phyloP scores from a whole-genome alignment of 2,797 vertebrate species.

The Xyrichtys novacula region DNA sequence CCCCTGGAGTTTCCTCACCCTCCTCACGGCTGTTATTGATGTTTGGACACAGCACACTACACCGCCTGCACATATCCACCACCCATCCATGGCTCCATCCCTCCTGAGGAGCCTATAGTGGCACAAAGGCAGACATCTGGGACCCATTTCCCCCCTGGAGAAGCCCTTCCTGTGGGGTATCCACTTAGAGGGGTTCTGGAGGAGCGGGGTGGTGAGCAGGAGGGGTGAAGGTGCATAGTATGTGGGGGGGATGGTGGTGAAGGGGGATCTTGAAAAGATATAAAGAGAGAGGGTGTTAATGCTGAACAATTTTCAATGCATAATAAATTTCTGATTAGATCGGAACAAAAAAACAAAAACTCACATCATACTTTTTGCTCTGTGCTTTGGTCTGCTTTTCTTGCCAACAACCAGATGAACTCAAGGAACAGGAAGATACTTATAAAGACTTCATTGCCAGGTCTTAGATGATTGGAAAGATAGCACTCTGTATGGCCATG shows the following conservation, averaged over 20 bases:
- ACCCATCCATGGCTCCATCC: slow-evolving; percentile 73
- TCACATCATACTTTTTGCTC: too few relatives aligned
- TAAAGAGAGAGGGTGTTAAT: slow-evolving; percentile 51
- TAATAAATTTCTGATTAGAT: too few relatives aligned
- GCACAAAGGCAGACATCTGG: slow-evolving; percentile 84
- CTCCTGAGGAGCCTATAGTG: slow-evolving; percentile 77
- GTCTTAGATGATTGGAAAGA: neutral
- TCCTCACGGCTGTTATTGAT: slow-evolving; percentile 71
- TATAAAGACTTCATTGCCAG: neutral
- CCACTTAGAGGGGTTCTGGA: slow-evolving; percentile 80
- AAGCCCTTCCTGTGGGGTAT: slow-evolving; percentile 87
- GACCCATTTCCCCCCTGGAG: slow-evolving; percentile 85
- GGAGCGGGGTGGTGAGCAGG: slow-evolving; percentile 35
- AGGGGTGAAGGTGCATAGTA: slow-evolving; percentile 64
- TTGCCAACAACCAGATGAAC: neutral
- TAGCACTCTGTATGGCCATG: neutral
- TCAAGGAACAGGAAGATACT: neutral
- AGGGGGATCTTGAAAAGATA: slow-evolving; percentile 22
- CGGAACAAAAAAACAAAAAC: too few relatives aligned
- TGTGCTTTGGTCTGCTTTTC: neutral
- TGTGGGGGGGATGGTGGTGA: slow-evolving; percentile 58
- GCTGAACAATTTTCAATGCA: too few relatives aligned
- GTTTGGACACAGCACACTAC: slow-evolving; percentile 61
- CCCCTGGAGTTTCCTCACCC: slow-evolving; percentile 68
- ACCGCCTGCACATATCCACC: slow-evolving; percentile 36